phyloP scores from a whole-genome alignment of 2,888 invertebrate species.

The Autographa gamma region DNA sequence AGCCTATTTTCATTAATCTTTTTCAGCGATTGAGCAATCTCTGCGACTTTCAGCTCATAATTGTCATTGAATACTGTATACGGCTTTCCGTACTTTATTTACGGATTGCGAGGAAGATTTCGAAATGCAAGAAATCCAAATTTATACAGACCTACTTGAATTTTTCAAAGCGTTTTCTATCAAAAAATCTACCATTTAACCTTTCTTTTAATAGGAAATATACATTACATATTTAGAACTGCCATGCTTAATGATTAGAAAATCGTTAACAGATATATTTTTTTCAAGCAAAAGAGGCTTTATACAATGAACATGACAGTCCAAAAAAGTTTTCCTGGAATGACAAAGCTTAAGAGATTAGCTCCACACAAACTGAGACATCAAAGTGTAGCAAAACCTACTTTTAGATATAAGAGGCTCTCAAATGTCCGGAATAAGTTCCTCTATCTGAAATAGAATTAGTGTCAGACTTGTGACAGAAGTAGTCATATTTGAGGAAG shows the following conservation, averaged over 20 bases:
- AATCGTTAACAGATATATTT: too few species aligned
- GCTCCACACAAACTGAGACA: background rate
- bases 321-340: background rate
- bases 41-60: background rate
- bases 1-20: slow-evolving; percentile 13
- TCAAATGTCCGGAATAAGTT: slow-evolving; percentile 39
- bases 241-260: too few species aligned
- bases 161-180: too few species aligned
- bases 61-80: background rate
- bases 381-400: slow-evolving; percentile 22
- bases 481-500: background rate
- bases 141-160: too few species aligned
- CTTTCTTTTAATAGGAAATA: too few species aligned
- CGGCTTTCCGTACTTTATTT: background rate
- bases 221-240: too few species aligned
- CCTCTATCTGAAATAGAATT: slow-evolving; percentile 32
- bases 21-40: slow-evolving; percentile 8
- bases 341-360: background rate
- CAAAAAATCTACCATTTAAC: too few species aligned
- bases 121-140: too few species aligned
- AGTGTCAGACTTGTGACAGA: slow-evolving; percentile 16
- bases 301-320: background rate
- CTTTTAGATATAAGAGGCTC: slow-evolving; percentile 26
- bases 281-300: background rate
- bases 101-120: too few species aligned